These are phyloP conservation scores for Drosophila lacteicornis DNA, from an alignment of 1,140 invertebrate species.

Conservation along the genomic window DNA sequence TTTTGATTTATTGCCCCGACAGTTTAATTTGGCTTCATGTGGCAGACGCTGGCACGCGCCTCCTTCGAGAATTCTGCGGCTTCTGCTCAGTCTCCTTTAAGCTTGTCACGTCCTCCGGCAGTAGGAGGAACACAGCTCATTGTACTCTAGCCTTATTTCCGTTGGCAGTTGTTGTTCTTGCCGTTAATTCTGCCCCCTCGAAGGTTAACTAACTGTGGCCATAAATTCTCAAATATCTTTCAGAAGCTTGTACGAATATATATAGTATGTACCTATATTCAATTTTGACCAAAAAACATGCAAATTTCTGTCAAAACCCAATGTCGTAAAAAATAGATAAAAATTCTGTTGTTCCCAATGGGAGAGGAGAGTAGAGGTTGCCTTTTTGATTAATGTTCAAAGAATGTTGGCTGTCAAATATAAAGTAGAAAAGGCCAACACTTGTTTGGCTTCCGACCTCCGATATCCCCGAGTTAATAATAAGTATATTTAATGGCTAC, in stretches of 20 bases:
- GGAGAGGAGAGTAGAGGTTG: neutral
- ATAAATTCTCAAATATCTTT: conserved; percentile 49
- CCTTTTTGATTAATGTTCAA: conserved; percentile 27
- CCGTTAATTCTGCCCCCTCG: conserved; percentile 43
- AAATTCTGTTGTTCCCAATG: conserved; percentile 3
- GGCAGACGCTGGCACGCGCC: conserved; percentile 38
- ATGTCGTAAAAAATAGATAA: conserved; percentile 33
- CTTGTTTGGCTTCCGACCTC: neutral
- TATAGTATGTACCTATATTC: conserved; percentile 18
- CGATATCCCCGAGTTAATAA: neutral
- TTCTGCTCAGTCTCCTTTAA: neutral
- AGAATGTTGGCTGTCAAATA: conserved; percentile 23
- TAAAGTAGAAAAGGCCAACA: conserved; percentile 6
- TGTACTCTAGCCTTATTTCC: conserved; percentile 60
- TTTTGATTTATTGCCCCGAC: conserved; percentile 73
- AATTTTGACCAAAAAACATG: conserved; percentile 55
- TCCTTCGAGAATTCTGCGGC: conserved; percentile 1
- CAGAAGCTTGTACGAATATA: conserved; percentile 6
- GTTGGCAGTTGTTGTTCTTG: conserved; percentile 35
- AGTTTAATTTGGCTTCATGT: conserved; percentile 72
- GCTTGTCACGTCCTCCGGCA: conserved; percentile 56
- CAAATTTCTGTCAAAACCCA: conserved; percentile 27
- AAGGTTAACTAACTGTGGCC: conserved; percentile 31
- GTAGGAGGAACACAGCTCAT: conserved; percentile 50
- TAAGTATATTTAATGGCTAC: neutral